A percentile compares a stretch with the other conserved stretches of the same genome.
phyloP scores from a whole-genome alignment of 2,113 vertebrate genomes.

The Henicopernis longicauda region DNA sequence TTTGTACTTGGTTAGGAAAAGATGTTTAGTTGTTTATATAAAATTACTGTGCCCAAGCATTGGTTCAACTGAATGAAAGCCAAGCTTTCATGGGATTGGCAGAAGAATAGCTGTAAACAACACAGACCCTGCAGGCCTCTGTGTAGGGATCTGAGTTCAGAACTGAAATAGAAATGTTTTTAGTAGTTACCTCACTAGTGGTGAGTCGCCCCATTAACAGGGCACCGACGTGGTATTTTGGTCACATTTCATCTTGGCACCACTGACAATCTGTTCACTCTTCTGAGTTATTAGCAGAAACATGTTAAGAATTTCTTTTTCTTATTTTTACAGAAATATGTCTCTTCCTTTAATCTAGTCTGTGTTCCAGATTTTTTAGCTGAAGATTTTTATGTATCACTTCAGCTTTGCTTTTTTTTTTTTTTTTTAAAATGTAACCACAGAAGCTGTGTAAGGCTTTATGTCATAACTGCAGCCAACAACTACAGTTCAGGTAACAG shows the following conservation, averaged over 20 bases:
- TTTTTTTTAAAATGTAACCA: neutral
- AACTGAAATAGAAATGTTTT: neutral
- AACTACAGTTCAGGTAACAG: neutral
- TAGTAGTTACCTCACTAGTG: neutral
- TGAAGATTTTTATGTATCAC: neutral
- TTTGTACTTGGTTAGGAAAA: neutral
- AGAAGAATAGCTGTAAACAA: neutral
- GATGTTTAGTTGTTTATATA: neutral
- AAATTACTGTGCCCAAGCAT: neutral
- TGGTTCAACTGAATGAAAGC: neutral
- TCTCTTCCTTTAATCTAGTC: neutral
- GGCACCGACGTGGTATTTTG: neutral
- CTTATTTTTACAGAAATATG: neutral
- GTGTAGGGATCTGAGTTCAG: neutral
- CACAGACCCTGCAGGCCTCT: neutral
- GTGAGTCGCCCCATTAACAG: neutral
- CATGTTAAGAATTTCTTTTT: neutral
- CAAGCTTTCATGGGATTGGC: neutral
- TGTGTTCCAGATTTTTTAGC: neutral
- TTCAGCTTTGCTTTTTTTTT: neutral
- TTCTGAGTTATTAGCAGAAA: neutral
- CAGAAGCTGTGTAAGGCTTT: neutral
- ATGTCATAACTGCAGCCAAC: neutral
- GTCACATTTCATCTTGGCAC: neutral
- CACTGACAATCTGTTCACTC: neutral